Evolutionary conservation across 2,113 vertebrate genomes (phyloP).

Genomic region (Chrysochloris asiatica): DNA sequence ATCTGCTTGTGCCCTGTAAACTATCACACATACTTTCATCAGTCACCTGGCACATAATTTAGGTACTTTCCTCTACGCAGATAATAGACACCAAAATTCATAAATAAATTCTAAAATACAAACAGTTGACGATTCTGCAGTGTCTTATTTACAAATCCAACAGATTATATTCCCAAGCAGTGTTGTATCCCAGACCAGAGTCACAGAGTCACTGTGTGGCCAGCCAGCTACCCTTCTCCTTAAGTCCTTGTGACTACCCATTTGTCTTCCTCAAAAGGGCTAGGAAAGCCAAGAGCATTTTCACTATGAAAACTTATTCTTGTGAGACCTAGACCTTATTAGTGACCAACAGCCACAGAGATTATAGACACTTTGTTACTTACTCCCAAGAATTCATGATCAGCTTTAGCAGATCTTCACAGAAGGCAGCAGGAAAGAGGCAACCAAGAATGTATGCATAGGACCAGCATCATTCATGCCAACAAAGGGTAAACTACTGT

Average conservation of each 20-base stretch:
- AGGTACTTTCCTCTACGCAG: neutral
- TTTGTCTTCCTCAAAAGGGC: neutral
- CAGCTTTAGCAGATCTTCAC: neutral
- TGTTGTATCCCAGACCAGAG: neutral
- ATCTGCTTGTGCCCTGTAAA: neutral
- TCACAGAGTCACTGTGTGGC: neutral
- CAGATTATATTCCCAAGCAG: neutral
- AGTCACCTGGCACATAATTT: neutral
- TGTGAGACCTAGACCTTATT: rapidly evolving
- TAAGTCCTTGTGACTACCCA: neutral
- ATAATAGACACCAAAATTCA: neutral
- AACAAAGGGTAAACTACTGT: neutral
- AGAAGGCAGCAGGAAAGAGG: neutral
- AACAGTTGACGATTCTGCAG: neutral
- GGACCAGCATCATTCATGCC: neutral
- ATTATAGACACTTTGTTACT: neutral
- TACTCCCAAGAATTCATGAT: neutral
- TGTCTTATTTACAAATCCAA: neutral
- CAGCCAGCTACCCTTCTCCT: neutral
- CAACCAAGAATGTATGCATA: neutral
- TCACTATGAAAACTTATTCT: neutral
- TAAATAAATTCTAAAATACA: neutral
- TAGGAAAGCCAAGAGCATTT: neutral
- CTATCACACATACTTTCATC: neutral
- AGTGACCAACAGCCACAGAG: neutral